phyloP scores from a whole-genome alignment of 1,140 invertebrate genomes.

The Diploscapter pachys region DNA sequence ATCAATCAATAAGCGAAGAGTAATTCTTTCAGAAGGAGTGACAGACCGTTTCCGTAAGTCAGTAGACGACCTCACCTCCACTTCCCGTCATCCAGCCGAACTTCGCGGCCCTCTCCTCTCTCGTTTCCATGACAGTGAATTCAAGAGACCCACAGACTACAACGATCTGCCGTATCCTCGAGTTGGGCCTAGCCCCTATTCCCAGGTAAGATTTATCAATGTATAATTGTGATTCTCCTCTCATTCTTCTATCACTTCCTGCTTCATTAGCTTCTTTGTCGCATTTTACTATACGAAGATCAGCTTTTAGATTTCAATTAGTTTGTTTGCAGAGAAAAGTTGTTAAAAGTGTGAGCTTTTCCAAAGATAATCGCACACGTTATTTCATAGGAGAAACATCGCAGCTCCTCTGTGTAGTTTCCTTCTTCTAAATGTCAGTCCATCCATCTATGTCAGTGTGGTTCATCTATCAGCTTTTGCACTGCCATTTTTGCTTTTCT shows the following conservation, averaged over 20 bases:
- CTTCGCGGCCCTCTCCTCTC: conserved; percentile 56
- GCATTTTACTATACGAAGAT: not conserved
- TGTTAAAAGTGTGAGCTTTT: too few species aligned
- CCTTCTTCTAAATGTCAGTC: not conserved
- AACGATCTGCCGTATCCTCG: conserved; percentile 36
- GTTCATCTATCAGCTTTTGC: not conserved
- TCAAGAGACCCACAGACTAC: conserved; percentile 32
- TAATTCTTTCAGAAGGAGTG: too few species aligned
- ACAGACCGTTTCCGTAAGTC: conserved; percentile 45
- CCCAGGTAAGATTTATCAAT: conserved; percentile 42
- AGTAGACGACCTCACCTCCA: conserved; percentile 44
- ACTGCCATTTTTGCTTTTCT: not conserved
- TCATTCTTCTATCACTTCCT: not conserved
- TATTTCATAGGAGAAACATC: not conserved
- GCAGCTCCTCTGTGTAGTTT: not conserved
- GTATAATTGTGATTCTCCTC: not conserved
- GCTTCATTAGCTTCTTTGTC: not conserved
- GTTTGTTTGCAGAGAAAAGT: too few species aligned
- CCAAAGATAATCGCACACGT: too few species aligned
- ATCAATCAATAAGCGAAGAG: too few species aligned
- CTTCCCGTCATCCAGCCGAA: conserved; percentile 37
- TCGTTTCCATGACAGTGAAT: conserved; percentile 53
- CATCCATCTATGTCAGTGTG: not conserved
- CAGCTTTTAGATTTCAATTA: too few species aligned
- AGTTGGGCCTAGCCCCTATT: conserved; percentile 49